phyloP scores from a whole-genome alignment of 2,888 invertebrate species.

The Mantis religiosa region DNA sequence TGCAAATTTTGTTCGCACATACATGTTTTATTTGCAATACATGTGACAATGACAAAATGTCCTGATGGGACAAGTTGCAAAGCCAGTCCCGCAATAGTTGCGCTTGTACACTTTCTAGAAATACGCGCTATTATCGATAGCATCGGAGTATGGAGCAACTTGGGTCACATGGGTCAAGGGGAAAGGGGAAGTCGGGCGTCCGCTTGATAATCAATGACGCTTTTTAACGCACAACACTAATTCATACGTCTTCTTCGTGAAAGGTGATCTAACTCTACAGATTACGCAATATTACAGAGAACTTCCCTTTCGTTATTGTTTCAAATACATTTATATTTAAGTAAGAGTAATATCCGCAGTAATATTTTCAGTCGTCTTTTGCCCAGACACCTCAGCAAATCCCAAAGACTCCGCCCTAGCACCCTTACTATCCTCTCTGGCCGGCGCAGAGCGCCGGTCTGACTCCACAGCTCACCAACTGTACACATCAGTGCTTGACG shows the following conservation, averaged over 20 bases:
- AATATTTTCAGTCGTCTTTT: conserved; percentile 13
- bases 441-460: conserved; percentile 28
- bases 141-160: neutral
- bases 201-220: neutral
- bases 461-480: conserved; percentile 25
- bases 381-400: neutral
- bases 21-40: no score
- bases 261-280: neutral
- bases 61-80: neutral
- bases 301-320: neutral
- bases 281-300: neutral
- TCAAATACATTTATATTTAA: neutral
- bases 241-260: neutral
- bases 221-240: neutral
- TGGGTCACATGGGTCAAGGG: neutral
- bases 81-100: neutral
- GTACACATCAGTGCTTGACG: conserved; percentile 55
- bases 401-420: conserved; percentile 19
- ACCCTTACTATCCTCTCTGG: conserved; percentile 20
- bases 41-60: no score
- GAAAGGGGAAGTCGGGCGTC: neutral
- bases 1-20: no score
- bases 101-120: neutral
- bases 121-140: neutral
- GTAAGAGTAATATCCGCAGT: neutral